Evolutionary conservation across 2,888 invertebrate species (phyloP), one percentile per base, ranked within the genome.

Genomic region (Oscheius sp.): DNA sequence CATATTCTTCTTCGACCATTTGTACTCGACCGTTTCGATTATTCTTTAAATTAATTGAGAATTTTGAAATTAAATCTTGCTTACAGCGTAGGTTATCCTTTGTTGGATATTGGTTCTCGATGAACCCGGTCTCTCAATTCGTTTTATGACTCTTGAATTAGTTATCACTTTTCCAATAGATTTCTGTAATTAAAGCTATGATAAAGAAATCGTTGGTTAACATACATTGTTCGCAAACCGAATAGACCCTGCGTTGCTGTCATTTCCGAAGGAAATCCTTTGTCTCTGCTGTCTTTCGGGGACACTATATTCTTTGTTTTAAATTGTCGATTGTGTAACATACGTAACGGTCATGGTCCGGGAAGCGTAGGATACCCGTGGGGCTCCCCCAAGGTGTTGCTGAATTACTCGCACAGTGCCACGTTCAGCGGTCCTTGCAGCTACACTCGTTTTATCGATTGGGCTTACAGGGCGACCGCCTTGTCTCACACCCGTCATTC

Each of bases 401-500:
- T 55, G 18, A 29, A 55, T 68, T 16, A 35, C 35, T 16, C 52
- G n/a, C 0, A 25, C n/a, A 25, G 3, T 16, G 16, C 52, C 63
- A 43, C 12, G 41, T 53, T n/a, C 3, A 45, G 55, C 58, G 29
- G 12, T 58, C 55, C 76, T 49, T 0, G 74, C 81, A 9, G 76
- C 78, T 25, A 74, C 41, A 61, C 77, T 79, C 2, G 61, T 73
- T 45, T 79, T 77, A 43, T 77, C 79, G 18, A 81, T 70, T 23
- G 81, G 81, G 2, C 76, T 76, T 0, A 83, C 83, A 0, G 76
- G 69, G 13, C 78, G 70, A 1, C 83, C 83, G 0, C 77, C 78
- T 61, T 79, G 75, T 18, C 86, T 80, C 49, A 86, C 82, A 13
- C 86, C 86, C 7, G 84, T 81, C 12, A 83, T 83, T 25, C 86